These are phyloP conservation scores for Eupithecia subfuscata DNA, from an alignment of 2,888 invertebrate genomes.

Conservation along the genomic window DNA sequence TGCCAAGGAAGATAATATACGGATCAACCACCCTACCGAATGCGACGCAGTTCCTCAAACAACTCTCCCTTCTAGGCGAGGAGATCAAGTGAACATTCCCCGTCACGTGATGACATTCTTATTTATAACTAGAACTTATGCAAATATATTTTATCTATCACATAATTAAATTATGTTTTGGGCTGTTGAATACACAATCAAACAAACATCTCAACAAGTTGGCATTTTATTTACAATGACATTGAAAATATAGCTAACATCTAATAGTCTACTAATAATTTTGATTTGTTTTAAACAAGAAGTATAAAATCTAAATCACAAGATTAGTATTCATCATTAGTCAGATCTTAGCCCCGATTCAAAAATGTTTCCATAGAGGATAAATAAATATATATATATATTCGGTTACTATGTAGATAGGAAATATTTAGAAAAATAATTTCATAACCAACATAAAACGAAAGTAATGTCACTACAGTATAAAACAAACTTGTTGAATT, in stretches of 20 bases:
- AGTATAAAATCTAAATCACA: slow-evolving; percentile 85
- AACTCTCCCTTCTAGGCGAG: slow-evolving; percentile 91
- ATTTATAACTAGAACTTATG: slow-evolving; percentile 42
- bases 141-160: slow-evolving; percentile 43
- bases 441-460: slow-evolving; percentile 58
- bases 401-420: slow-evolving; percentile 3
- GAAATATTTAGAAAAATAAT: slow-evolving; percentile 48
- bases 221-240: slow-evolving; percentile 85
- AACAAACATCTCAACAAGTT: slow-evolving; percentile 81
- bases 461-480: slow-evolving; percentile 38
- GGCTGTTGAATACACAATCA: slow-evolving; percentile 61
- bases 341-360: slow-evolving; percentile 73
- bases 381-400: slow-evolving; percentile 30
- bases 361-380: slow-evolving; percentile 55
- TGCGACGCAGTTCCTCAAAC: slow-evolving; percentile 96
- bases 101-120: slow-evolving; percentile 35
- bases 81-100: slow-evolving; percentile 85
- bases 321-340: slow-evolving; percentile 75
- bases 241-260: slow-evolving; percentile 84
- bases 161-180: slow-evolving; percentile 51
- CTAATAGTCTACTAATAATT: slow-evolving; percentile 81
- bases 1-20: slow-evolving; percentile 93
- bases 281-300: slow-evolving; percentile 83
- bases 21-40: slow-evolving; percentile 97
- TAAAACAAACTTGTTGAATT: slow-evolving; percentile 66